Evolutionary conservation across 1,140 invertebrate species (phyloP), one percentile per base, ranked within the genome.

Genomic region (Drosophila subobscura): DNA sequence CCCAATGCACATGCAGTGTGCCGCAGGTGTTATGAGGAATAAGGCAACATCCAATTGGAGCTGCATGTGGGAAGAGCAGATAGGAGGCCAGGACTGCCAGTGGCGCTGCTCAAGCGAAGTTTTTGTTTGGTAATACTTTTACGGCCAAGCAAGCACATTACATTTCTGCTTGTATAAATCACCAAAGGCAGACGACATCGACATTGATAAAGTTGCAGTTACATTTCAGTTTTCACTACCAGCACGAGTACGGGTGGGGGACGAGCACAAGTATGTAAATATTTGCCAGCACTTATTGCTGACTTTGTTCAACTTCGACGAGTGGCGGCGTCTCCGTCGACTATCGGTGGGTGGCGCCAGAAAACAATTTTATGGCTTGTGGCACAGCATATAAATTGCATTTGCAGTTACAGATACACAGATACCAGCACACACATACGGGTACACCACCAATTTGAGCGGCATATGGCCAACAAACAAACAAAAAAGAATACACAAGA

Each of bases 191-290:
- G 83, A 81, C 84, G 84, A 86, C 83, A 88, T 83, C 84, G 84
- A 86, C 83, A 88, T 88, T 88, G 83, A 86, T 86, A 86, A 88
- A 88, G 83, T 72, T 88, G 83, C 83, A 88, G 83, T 83, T 86
- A 83, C 83, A 83, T 88, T 88, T 88, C 66, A 67, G 75, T 12
- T 20, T 20, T 20, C 16, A 29, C 6, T 7, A 6, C 6, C 27
- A 29, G 27, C 3, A 29, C 27, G 6, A 7, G 27, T 29, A 29
- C 27, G 8, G 10, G 0, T 4, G 2, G 2, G 4, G 3, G 10
- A 37, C 33, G 33, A 37, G 25, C 25, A 27, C 25, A 27, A 27
- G 10, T 76, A 88, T 88, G 83, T 88, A 88, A 88, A 88, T 88
- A 88, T 88, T 88, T 88, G 78, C 83, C 67, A 59, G 79, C 72